Evolutionary conservation across 2,888 invertebrate species (phyloP).

Genomic region (Kuschelorhynchus macadamiae): DNA sequence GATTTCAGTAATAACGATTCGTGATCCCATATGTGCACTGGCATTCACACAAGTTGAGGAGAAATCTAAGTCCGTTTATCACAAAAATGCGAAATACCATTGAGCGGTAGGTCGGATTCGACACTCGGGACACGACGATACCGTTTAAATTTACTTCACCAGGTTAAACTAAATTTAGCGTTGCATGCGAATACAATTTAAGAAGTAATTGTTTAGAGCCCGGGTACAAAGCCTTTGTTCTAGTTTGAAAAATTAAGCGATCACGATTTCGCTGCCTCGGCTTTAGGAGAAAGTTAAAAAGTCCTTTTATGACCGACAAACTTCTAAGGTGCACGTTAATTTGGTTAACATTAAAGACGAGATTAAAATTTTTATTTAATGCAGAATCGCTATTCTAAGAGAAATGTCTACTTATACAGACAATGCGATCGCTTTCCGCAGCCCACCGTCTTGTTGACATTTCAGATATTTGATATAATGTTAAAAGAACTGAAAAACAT

Average conservation of each 20-base stretch:
- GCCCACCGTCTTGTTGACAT: too few species aligned
- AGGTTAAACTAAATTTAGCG: conserved; percentile 20
- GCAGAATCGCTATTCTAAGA: too few species aligned
- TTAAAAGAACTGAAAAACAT: too few species aligned
- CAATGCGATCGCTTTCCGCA: too few species aligned
- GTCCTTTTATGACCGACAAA: conserved; percentile 13
- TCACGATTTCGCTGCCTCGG: conserved; percentile 27
- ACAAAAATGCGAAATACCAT: background rate
- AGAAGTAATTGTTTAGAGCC: conserved; percentile 34
- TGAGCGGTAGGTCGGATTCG: conserved; percentile 18
- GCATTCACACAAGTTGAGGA: too few species aligned
- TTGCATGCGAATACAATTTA: conserved; percentile 29
- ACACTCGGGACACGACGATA: conserved; percentile 20
- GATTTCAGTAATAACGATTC: too few species aligned
- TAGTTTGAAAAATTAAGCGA: conserved; percentile 33
- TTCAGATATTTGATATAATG: too few species aligned
- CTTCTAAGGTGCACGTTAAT: conserved; percentile 11
- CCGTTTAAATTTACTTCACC: conserved; percentile 28
- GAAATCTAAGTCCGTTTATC: too few species aligned
- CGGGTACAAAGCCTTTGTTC: conserved; percentile 33
- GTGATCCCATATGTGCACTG: too few species aligned
- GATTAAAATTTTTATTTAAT: too few species aligned
- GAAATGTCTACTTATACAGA: too few species aligned
- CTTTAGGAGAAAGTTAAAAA: conserved; percentile 18
- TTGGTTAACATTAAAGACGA: background rate